Base-by-base conservation (phyloP, 1,140 invertebrate species). In the Tetramorium simillimum region DNA sequence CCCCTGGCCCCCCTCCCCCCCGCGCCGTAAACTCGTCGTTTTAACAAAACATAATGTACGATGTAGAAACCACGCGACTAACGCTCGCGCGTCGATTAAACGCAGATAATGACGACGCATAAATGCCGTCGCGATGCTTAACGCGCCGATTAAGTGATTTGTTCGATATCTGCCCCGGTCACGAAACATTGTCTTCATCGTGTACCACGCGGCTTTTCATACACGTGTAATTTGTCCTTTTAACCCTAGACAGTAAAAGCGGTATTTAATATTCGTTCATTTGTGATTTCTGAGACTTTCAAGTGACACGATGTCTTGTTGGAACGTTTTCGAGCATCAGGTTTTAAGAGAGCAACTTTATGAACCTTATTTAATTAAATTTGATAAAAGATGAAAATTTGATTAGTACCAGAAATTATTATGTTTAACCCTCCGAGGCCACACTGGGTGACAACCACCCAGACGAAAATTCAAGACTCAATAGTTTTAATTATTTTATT, bases 61-160 rank as follows among this genome's bases (percentile, higher is more conserved):
- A 81, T 46, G 63, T 81, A 51, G 28, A 49, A 72, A 82, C 37
- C n/a, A 58, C 51, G 51, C 69, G 53, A 82, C 18, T 46, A 73
- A 49, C 40, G 49, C 24, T 28, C 53, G 40, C 69, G 53, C 28
- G 24, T 60, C 67, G 80, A 73, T 63, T 21, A 28, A 84, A 60
- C 24, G 69, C 53, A 18, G 37, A 58, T 72, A 82, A 82, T 37
- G 40, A 73, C 67, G 46, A 6, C 53, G 33, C 40, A 72, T 60
- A 73, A 72, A 73, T 37, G 51, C 40, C 28, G 51, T 40, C 67
- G 53, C 21, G 67, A 60, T 75, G 37, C n/a, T 84, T 75, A 49
- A 75, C 80, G n/a, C 53, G 51, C 49, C 12, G 67, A 73, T 84
- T 84, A 84, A 84, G 53, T 62, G 53, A 84, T 84, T 84, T 84